Evolutionary conservation across 2,113 vertebrate species (phyloP).

Genomic region (Macaca fascicularis): T2T-MFA8v1.1 NC_088392.1:65345001-65345500

Average conservation of each 20-base stretch:
- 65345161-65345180: background rate
- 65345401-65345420: background rate
- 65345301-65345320: background rate
- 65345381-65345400: background rate
- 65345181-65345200: background rate
- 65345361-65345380: background rate
- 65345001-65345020: background rate
- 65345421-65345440: background rate
- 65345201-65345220: background rate
- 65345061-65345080: background rate
- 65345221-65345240: background rate
- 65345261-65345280: background rate
- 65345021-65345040: background rate
- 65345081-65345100: background rate
- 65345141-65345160: background rate
- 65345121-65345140: rapidly evolving
- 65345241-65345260: background rate
- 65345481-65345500: background rate
- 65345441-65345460: background rate
- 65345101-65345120: background rate
- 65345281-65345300: background rate
- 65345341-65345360: background rate
- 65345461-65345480: background rate
- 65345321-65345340: background rate
- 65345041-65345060: background rate